These are phyloP conservation scores for Tricholauxania praeusta DNA, from an alignment of 2,888 invertebrate genomes.

Conservation along the genomic window DNA sequence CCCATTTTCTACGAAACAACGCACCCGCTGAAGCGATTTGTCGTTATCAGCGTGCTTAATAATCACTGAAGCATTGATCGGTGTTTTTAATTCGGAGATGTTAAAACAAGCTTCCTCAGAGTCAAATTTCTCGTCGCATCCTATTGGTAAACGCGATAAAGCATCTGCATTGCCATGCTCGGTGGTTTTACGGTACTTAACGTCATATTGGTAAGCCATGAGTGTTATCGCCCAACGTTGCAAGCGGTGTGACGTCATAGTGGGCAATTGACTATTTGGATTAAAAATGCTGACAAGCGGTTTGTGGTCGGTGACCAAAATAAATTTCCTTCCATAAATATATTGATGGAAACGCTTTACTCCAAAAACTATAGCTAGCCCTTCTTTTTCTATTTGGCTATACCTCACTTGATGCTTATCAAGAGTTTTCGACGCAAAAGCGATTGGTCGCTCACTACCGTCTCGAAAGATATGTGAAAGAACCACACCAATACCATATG, in stretches of 20 bases:
- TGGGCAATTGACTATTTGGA: conserved; percentile 12
- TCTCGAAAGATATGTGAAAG: background rate
- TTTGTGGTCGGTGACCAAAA: conserved; percentile 24
- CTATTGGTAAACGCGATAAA: conserved; percentile 28
- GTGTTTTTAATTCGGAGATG: background rate
- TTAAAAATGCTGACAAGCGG: conserved; percentile 28
- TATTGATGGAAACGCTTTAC: conserved; percentile 26
- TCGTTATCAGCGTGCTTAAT: conserved; percentile 1
- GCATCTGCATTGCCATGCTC: conserved; percentile 31
- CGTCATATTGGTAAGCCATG: conserved; percentile 25
- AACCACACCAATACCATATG: conserved; percentile 16
- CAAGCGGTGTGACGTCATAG: conserved; percentile 23
- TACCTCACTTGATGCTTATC: background rate
- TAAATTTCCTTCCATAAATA: conserved; percentile 24
- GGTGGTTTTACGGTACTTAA: conserved; percentile 25
- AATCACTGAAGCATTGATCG: conserved; percentile 18
- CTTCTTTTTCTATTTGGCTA: conserved; percentile 23
- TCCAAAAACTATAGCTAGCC: conserved; percentile 8
- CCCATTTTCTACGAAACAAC: conserved; percentile 10
- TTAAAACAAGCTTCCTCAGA: conserved; percentile 27
- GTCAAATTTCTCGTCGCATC: conserved; percentile 39
- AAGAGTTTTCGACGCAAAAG: conserved; percentile 4
- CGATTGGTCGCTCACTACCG: conserved; percentile 6
- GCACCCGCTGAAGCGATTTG: background rate
- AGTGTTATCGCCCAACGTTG: conserved; percentile 28